Base-by-base conservation (phyloP, 2,888 invertebrate genomes). In the Teleiodes luculella region DNA sequence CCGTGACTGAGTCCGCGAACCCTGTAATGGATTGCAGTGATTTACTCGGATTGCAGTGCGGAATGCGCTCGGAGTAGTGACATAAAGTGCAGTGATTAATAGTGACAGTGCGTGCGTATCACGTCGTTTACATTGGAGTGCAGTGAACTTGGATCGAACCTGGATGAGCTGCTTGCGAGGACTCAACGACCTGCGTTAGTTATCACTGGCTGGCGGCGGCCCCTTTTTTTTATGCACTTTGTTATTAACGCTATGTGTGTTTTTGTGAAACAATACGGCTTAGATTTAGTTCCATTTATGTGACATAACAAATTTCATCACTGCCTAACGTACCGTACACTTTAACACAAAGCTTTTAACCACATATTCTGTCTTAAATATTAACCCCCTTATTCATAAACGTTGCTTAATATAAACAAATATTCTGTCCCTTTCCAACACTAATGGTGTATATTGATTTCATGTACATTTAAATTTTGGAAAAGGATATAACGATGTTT, bases 41-140 rank as follows among this genome's bases (percentile, higher is more conserved):
- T 74, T 74, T 62, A 72, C 67, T 79, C 80, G 88, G 88, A 89
- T 89, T 88, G 88, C 88, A 89, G 89, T 89, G 88, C 80, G 82
- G 82, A 77, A 71, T 75, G 66, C 68, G 64, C 59, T 68, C 73
- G 70, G 70, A 68, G 65, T 76, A 78, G 81, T 82, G 87, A 78
- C 74, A 68, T 59, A 57, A 58, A 81, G 85, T 86, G 85, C 64
- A 83, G 85, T 86, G 86, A 74, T 72, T 64, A 74, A 70, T 71
- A 77, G 84, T 86, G 83, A 73, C 72, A 81, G 85, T 85, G 85
- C 65, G 65, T 64, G 66, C 62, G 58, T 57, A 63, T 62, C 45
- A 63, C 63, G 68, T 71, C 72, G 65, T 62, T 62, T 66, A 70
- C 72, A 70, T 70, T 67, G 71, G 70, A 81, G 76, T 86, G 83